Conservation (phyloP, 2,113 vertebrate genomes). For the Phalacrocorax aristotelis region DNA sequence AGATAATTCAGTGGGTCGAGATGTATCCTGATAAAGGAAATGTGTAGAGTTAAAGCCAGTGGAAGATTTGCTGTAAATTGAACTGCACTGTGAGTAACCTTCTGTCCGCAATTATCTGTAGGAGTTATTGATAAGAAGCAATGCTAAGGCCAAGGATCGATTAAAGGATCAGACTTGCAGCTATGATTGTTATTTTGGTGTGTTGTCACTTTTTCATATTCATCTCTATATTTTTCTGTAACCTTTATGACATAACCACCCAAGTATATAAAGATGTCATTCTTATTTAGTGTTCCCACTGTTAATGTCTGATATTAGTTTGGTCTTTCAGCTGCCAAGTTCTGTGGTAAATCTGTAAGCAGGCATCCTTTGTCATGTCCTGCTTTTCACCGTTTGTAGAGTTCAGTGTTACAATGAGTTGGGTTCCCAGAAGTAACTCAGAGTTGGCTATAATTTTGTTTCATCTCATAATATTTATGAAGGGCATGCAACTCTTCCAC, state of each 20-base stretch:
- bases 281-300: not conserved
- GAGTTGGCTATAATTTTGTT: not conserved
- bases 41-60: not conserved
- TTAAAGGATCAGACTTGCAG: not conserved
- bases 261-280: not conserved
- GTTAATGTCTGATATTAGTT: not conserved
- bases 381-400: not conserved
- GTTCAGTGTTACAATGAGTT: not conserved
- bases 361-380: not conserved
- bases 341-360: not conserved
- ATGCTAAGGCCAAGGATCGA: not conserved
- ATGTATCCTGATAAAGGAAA: not conserved
- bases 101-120: not conserved
- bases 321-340: not conserved
- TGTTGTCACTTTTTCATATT: not conserved
- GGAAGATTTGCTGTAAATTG: not conserved
- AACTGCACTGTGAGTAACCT: not conserved
- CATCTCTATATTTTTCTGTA: not conserved
- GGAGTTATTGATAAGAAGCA: not conserved
- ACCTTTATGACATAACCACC: not conserved
- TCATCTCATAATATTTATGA: not conserved
- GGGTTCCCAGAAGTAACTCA: not conserved
- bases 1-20: not conserved
- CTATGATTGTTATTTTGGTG: not conserved
- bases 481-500: slow-evolving; percentile 5